Conservation (phyloP, 2,888 invertebrate species). For the Thelaira solivaga region DNA sequence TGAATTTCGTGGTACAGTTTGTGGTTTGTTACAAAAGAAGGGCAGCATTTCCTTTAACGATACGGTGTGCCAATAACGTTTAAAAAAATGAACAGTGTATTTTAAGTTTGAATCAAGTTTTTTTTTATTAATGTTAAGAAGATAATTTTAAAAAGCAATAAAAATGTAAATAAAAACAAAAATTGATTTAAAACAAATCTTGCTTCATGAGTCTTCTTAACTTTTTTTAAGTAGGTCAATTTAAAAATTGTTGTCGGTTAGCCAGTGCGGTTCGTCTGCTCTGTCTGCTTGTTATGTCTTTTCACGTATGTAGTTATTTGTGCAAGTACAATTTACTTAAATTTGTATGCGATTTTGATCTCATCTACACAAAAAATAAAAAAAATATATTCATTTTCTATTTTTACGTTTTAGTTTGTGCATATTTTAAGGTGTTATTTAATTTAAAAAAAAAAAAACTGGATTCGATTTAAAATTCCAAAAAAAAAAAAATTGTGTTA, state of each 20-base stretch:
- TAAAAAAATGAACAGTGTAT: constrained; percentile 38
- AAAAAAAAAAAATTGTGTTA: not conserved
- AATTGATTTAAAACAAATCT: constrained; percentile 25
- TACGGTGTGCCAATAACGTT: constrained; percentile 48
- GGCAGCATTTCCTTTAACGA: constrained; percentile 60
- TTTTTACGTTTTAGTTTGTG: constrained; percentile 8
- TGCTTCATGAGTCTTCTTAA: constrained; percentile 23
- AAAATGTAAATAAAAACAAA: constrained; percentile 13
- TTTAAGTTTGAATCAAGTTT: constrained; percentile 39
- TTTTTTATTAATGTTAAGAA: constrained; percentile 4
- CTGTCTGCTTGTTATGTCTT: not conserved
- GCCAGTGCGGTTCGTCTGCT: not conserved
- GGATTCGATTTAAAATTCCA: not conserved
- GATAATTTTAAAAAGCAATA: not conserved
- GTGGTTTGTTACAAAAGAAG: constrained; percentile 70
- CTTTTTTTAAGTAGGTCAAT: constrained; percentile 42
- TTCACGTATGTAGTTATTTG: too few relatives aligned
- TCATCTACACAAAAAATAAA: not conserved
- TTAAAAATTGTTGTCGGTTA: constrained; percentile 16
- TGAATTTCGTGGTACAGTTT: constrained; percentile 77
- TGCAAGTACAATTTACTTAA: not conserved
- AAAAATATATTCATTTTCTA: not conserved
- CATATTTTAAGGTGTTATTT: constrained; percentile 18
- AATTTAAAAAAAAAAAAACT: constrained; percentile 14
- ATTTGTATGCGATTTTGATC: not conserved